phyloP scores from a whole-genome alignment of 1,140 invertebrate species.

The Drosophila bipectinata region DNA sequence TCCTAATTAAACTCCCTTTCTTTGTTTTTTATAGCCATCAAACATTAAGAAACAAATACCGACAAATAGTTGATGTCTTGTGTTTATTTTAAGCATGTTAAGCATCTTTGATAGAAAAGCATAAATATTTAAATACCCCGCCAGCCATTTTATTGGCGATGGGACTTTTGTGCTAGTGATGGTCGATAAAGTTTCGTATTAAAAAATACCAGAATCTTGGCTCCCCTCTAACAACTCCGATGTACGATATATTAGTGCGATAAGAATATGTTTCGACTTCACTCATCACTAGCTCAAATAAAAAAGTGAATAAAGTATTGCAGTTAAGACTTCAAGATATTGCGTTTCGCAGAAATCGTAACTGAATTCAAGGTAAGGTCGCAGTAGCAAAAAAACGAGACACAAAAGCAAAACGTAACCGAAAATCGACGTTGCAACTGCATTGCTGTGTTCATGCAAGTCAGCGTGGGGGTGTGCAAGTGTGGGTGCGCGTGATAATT shows the following conservation, averaged over 20 bases:
- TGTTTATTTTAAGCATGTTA: no score
- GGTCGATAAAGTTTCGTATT: no score
- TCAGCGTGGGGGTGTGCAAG: constrained; percentile 4
- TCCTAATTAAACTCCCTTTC: no score
- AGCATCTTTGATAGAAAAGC: neutral
- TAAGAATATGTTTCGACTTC: neutral
- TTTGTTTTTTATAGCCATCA: no score
- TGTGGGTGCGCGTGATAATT: constrained; percentile 25
- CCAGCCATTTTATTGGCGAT: neutral
- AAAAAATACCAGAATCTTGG: neutral
- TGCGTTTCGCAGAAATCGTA: constrained; percentile 23
- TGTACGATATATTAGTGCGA: neutral
- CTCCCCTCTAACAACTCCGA: neutral
- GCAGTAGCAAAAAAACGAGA: neutral
- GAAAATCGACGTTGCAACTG: neutral
- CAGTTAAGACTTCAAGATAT: neutral
- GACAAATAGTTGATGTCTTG: no score
- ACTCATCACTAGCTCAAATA: neutral
- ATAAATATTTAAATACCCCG: neutral
- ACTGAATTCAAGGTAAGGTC: constrained; percentile 57
- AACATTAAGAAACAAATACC: no score
- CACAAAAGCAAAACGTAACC: neutral
- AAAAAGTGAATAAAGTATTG: neutral
- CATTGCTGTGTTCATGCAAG: neutral
- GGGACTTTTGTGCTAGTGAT: neutral